Evolutionary conservation across 2,113 vertebrate species (phyloP).

Genomic region (Condylura cristata): DNA sequence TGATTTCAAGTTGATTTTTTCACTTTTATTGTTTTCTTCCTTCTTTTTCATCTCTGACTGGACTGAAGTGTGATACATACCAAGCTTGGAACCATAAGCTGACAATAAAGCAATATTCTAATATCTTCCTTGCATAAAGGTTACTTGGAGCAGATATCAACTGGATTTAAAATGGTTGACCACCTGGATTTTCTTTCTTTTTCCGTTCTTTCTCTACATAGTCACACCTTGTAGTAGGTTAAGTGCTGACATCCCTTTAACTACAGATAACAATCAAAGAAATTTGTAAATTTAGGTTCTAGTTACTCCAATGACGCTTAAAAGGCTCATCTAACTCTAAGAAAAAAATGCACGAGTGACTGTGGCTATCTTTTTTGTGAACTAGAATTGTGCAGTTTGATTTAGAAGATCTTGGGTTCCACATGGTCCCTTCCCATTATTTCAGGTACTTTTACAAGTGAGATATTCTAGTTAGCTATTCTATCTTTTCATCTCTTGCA

Average conservation of each 20-base stretch:
- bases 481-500: slow-evolving; percentile 81
- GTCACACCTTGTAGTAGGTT: slow-evolving; percentile 68
- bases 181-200: not conserved
- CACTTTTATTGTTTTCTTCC: not conserved
- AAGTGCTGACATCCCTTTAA: slow-evolving; percentile 72
- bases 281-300: slow-evolving; percentile 72
- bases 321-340: slow-evolving; percentile 47
- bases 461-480: slow-evolving; percentile 78
- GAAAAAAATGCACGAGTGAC: slow-evolving; percentile 63
- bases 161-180: slow-evolving; percentile 67
- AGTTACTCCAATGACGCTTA: slow-evolving; percentile 56
- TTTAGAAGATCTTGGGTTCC: slow-evolving; percentile 62
- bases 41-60: slow-evolving; percentile 23
- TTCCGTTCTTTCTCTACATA: slow-evolving; percentile 44
- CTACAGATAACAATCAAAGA: slow-evolving; percentile 68
- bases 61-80: not conserved
- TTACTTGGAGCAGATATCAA: slow-evolving; percentile 66
- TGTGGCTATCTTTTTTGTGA: slow-evolving; percentile 66
- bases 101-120: slow-evolving; percentile 65
- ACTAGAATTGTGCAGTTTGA: slow-evolving; percentile 59
- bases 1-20: not conserved
- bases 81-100: not conserved
- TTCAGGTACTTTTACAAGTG: slow-evolving; percentile 77
- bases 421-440: slow-evolving; percentile 63
- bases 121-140: slow-evolving; percentile 52